Conservation (phyloP, 2,113 vertebrate species). For the Hyla sarda region DNA sequence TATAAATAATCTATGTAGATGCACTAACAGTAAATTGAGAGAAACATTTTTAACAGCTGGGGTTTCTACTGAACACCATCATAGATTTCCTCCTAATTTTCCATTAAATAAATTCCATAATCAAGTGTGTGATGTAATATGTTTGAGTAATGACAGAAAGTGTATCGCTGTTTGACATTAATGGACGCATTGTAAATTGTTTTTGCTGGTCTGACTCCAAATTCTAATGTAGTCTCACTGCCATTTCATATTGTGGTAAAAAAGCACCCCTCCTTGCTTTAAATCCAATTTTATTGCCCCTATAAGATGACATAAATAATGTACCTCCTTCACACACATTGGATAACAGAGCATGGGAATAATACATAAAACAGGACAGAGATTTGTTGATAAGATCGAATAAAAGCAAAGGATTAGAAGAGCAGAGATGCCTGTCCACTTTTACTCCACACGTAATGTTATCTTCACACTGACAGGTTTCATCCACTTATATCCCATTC, state of each 20-base stretch:
- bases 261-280: conserved; percentile 25
- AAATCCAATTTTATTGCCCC: conserved; percentile 52
- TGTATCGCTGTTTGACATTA: conserved; percentile 42
- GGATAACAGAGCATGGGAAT: conserved; percentile 51
- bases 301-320: conserved; percentile 51
- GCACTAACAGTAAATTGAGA: neutral
- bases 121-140: conserved; percentile 26
- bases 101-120: conserved; percentile 10
- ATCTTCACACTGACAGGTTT: conserved; percentile 7
- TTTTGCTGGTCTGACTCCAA: conserved; percentile 51
- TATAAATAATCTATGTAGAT: neutral
- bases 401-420: conserved; percentile 47
- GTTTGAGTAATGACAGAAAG: conserved; percentile 46
- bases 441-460: conserved; percentile 1
- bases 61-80: conserved; percentile 6
- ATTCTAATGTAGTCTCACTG: conserved; percentile 50
- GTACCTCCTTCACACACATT: conserved; percentile 40
- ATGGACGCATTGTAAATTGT: conserved; percentile 49
- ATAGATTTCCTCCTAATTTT: conserved; percentile 41
- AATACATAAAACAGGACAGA: conserved; percentile 40
- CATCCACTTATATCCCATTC: neutral
- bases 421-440: conserved; percentile 4
- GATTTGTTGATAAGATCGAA: conserved; percentile 32
- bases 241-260: conserved; percentile 52
- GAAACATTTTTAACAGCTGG: conserved; percentile 28